Evolutionary conservation across 2,888 invertebrate species (phyloP).

Genomic region (Anarsia innoxiella): DNA sequence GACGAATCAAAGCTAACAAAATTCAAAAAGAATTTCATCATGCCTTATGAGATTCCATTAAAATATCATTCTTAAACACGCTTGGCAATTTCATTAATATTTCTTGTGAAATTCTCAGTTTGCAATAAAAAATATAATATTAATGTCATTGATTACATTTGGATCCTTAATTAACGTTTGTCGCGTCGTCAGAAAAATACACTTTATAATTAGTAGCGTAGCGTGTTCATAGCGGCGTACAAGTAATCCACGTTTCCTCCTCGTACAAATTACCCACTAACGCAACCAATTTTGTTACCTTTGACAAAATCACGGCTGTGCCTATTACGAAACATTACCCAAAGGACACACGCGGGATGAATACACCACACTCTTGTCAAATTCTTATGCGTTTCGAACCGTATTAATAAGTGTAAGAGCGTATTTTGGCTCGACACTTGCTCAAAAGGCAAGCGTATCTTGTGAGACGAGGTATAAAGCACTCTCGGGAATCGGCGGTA

Average conservation of each 20-base stretch:
- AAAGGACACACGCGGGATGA: conserved; percentile 64
- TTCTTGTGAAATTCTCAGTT: no score
- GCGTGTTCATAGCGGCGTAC: conserved; percentile 35
- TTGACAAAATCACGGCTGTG: conserved; percentile 70
- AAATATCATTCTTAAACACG: no score
- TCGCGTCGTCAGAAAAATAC: background rate
- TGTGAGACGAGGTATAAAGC: conserved; percentile 41
- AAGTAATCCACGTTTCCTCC: conserved; percentile 49
- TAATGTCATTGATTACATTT: background rate
- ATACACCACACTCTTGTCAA: conserved; percentile 31
- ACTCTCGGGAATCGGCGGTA: conserved; percentile 46
- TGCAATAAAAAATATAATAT: no score
- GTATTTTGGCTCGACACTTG: conserved; percentile 37
- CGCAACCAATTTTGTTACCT: conserved; percentile 74
- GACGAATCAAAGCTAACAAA: no score
- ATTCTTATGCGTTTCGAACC: conserved; percentile 41
- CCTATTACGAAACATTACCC: conserved; percentile 73
- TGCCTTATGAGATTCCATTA: no score
- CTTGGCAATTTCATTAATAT: no score
- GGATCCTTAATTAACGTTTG: background rate
- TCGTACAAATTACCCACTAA: conserved; percentile 61
- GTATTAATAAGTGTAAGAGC: conserved; percentile 54
- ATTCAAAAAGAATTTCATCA: no score
- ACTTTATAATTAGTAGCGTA: conserved; percentile 29
- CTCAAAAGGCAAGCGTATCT: conserved; percentile 39